Evolutionary conservation across 2,888 invertebrate genomes (phyloP).

Genomic region (Achlya flavicornis): DNA sequence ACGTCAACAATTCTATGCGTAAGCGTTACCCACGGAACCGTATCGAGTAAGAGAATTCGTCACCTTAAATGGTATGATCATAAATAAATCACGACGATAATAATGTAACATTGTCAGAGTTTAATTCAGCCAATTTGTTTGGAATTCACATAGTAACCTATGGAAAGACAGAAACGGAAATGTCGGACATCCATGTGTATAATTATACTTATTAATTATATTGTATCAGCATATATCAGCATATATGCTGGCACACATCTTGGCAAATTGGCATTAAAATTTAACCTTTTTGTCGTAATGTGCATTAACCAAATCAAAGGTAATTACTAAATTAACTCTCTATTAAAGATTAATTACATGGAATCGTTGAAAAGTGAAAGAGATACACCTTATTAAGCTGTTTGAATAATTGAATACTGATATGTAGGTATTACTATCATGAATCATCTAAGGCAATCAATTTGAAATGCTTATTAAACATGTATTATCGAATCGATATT

Average conservation of each 20-base stretch:
- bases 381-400: neutral
- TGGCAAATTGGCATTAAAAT: too few species aligned
- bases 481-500: slow-evolving; percentile 32
- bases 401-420: neutral
- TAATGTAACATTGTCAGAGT: neutral
- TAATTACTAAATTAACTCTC: too few species aligned
- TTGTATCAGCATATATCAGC: neutral
- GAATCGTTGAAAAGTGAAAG: neutral
- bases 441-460: slow-evolving; percentile 24
- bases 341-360: too few species aligned
- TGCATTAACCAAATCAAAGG: too few species aligned
- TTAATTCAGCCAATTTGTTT: neutral
- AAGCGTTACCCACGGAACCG: slow-evolving; percentile 22
- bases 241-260: too few species aligned
- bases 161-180: too few species aligned
- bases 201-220: too few species aligned
- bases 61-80: slow-evolving; percentile 12
- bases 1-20: slow-evolving; percentile 29
- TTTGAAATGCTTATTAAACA: slow-evolving; percentile 32
- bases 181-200: too few species aligned
- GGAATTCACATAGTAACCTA: neutral
- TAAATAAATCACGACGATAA: slow-evolving; percentile 15
- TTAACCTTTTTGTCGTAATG: too few species aligned
- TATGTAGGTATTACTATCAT: neutral
- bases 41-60: slow-evolving; percentile 16